A percentile compares a stretch with the other conserved stretches of the same genome.
Conservation (phyloP, 2,888 invertebrate species). For the Sinotaia quadrata region DNA sequence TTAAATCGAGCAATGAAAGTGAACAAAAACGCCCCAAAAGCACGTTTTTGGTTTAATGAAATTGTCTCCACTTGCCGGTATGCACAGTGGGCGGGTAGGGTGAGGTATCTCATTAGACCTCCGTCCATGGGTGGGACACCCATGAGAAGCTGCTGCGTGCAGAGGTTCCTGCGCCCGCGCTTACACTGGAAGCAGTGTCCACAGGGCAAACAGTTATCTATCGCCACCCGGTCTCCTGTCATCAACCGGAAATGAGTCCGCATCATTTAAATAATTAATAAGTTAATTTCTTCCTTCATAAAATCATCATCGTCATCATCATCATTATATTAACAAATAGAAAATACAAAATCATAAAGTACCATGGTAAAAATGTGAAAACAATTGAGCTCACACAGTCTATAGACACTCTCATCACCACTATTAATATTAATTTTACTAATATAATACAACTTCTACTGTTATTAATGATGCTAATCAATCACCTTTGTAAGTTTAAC, state of each 20-base stretch:
- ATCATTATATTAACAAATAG: not conserved
- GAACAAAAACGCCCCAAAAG: too few relatives aligned
- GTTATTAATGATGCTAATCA: too few relatives aligned
- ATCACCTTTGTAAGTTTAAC: too few relatives aligned
- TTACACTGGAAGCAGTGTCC: constrained; percentile 27
- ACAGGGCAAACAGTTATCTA: constrained; percentile 30
- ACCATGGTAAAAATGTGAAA: not conserved
- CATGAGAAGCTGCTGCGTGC: constrained; percentile 1
- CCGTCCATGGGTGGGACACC: constrained; percentile 1
- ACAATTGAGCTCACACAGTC: not conserved
- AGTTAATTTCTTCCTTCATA: too few relatives aligned
- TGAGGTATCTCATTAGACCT: not conserved
- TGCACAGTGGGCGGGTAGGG: not conserved
- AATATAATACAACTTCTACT: too few relatives aligned
- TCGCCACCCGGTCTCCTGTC: constrained; percentile 33
- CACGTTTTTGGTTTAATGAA: too few relatives aligned
- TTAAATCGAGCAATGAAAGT: too few relatives aligned
- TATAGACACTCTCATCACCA: too few relatives aligned
- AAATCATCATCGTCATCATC: not conserved
- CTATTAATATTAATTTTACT: too few relatives aligned
- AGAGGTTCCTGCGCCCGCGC: constrained; percentile 22
- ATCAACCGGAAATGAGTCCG: not conserved
- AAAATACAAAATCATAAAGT: not conserved
- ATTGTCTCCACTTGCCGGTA: constrained; percentile 5
- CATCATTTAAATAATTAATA: too few relatives aligned